Conservation (phyloP, 2,888 invertebrate genomes). For the Epistrophella euchroma region DNA sequence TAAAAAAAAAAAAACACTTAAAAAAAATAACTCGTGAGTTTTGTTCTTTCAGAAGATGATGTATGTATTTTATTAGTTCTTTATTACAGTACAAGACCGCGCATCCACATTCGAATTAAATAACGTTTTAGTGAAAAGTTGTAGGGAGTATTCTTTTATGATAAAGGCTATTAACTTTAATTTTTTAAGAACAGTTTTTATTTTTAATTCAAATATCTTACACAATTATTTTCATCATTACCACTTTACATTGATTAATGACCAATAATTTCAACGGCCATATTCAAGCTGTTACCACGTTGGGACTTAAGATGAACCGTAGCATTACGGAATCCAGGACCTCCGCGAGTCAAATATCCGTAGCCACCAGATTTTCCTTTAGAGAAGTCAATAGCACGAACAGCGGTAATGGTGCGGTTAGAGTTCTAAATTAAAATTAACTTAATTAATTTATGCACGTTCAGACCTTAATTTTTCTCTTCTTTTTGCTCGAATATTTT, state of each 20-base stretch:
- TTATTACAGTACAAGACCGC: too few species aligned
- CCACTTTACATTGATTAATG: constrained; percentile 14
- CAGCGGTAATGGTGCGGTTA: constrained; percentile 57
- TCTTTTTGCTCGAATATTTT: too few species aligned
- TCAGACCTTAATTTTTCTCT: too few species aligned
- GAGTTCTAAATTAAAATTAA: constrained; percentile 42
- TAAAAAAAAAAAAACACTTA: background rate
- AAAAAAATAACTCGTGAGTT: background rate
- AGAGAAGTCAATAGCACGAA: constrained; percentile 43
- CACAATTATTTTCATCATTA: background rate
- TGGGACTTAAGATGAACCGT: constrained; percentile 83
- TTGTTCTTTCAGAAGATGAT: background rate
- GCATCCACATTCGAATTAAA: too few species aligned
- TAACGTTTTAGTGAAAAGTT: too few species aligned
- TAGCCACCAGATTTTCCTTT: constrained; percentile 80
- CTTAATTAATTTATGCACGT: background rate
- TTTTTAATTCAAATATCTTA: too few species aligned
- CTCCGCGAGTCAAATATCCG: constrained; percentile 80
- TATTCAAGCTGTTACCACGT: constrained; percentile 82
- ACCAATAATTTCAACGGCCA: constrained; percentile 82
- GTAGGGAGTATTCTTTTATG: too few species aligned
- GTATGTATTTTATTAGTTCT: too few species aligned
- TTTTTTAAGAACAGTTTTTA: too few species aligned
- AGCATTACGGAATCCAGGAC: constrained; percentile 80
- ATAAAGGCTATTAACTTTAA: too few species aligned